Evolutionary conservation across 2,113 vertebrate species (phyloP).

Genomic region (Martes martes): DNA sequence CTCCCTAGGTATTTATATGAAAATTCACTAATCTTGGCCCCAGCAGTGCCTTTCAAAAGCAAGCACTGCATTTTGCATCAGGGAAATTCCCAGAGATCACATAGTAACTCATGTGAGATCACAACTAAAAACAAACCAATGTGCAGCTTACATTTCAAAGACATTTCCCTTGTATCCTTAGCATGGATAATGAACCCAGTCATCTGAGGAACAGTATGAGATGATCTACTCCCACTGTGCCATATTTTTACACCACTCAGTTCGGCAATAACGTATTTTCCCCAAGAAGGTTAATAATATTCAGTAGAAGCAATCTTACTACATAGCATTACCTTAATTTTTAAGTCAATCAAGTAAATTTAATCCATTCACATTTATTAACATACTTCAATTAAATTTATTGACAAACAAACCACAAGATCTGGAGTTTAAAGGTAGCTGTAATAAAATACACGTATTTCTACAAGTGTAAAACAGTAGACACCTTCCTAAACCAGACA

Average conservation of each 20-base stretch:
- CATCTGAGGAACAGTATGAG: slow-evolving; percentile 22
- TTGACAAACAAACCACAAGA: background rate
- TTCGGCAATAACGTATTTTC: slow-evolving; percentile 10
- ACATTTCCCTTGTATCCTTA: slow-evolving; percentile 5
- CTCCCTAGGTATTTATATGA: background rate
- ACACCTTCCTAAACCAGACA: background rate
- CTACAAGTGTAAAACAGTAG: background rate
- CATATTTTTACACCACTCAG: background rate
- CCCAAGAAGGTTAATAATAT: background rate
- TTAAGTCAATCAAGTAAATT: background rate
- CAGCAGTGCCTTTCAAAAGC: slow-evolving; percentile 50
- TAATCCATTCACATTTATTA: background rate
- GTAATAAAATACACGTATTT: background rate
- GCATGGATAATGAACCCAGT: slow-evolving; percentile 17
- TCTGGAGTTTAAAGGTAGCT: background rate
- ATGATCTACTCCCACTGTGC: slow-evolving; percentile 23
- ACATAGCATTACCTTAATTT: background rate
- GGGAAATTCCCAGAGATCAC: slow-evolving; percentile 48
- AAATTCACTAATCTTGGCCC: background rate
- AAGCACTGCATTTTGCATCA: background rate
- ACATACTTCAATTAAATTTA: background rate
- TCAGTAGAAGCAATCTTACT: background rate
- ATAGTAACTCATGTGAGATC: background rate
- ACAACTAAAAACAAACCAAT: slow-evolving; percentile 43
- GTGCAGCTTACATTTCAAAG: slow-evolving; percentile 35